Evolutionary conservation across 2,113 vertebrate genomes (phyloP).

Genomic region (Suncus etruscus): DNA sequence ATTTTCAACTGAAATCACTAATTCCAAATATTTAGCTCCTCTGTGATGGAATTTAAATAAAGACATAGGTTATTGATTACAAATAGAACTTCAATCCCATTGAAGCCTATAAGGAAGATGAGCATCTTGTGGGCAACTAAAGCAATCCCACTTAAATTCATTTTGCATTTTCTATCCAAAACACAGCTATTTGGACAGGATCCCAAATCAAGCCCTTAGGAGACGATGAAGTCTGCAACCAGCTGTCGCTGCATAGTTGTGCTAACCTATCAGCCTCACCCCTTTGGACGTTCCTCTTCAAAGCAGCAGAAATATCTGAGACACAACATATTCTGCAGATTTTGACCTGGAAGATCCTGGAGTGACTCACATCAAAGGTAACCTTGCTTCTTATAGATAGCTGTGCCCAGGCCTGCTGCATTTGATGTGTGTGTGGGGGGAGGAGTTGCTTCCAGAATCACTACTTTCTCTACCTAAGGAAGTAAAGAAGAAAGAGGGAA

Average conservation of each 20-base stretch:
- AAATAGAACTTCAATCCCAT: background rate
- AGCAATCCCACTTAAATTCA: background rate
- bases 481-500: constrained; percentile 23
- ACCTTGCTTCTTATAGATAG: background rate
- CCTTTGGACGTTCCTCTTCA: constrained; percentile 33
- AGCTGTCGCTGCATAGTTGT: constrained; percentile 6
- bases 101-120: background rate
- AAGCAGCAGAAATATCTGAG: constrained; percentile 9
- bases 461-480: background rate
- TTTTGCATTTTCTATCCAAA: constrained; percentile 38
- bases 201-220: constrained; percentile 51
- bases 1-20: background rate
- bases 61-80: background rate
- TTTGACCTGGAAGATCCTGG: background rate
- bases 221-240: constrained; percentile 15
- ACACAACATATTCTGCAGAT: background rate
- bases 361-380: background rate
- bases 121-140: background rate
- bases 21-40: background rate
- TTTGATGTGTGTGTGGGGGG: too few species aligned
- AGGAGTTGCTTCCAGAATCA: background rate
- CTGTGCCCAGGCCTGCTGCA: background rate
- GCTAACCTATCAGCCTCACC: background rate
- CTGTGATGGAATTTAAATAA: constrained; percentile 29
- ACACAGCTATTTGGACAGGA: background rate